These are phyloP conservation scores for Agrotis segetum DNA, from an alignment of 2,888 invertebrate species.

Conservation along the genomic window DNA sequence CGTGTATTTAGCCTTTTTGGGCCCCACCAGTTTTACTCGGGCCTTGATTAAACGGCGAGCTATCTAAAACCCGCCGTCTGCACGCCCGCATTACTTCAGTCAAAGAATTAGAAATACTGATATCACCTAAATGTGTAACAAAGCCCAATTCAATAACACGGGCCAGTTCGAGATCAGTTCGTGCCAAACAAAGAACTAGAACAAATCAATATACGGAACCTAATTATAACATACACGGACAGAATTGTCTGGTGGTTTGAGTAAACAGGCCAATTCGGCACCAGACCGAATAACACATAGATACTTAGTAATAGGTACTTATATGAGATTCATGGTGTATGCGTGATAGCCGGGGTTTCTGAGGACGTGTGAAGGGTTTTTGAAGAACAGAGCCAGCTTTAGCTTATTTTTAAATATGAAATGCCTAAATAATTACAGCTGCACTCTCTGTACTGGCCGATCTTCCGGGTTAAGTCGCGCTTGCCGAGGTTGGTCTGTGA, in stretches of 20 bases:
- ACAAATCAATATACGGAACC: conserved; percentile 48
- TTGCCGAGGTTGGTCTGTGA: no score
- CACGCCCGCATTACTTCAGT: no score
- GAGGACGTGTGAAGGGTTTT: not conserved
- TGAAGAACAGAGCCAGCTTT: not conserved
- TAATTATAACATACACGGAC: conserved; percentile 34
- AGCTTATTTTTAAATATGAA: no score
- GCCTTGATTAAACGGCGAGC: no score
- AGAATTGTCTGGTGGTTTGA: conserved; percentile 22
- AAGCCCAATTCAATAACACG: not conserved
- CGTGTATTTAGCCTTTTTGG: no score
- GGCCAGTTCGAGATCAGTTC: not conserved
- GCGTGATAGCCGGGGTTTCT: not conserved
- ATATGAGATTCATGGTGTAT: conserved; percentile 7
- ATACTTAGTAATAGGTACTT: conserved; percentile 48
- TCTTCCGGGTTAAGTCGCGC: no score
- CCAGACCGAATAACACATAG: conserved; percentile 50
- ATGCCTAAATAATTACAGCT: no score
- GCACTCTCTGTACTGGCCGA: no score
- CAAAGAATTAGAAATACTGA: no score
- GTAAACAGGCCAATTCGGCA: conserved; percentile 49
- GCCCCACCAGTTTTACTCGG: no score
- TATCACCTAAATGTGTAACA: not conserved
- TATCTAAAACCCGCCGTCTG: no score
- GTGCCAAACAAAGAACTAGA: conserved; percentile 32